These are phyloP conservation scores for Sciaenops ocellatus DNA, from an alignment of 2,797 vertebrate genomes.

Conservation along the genomic window DNA sequence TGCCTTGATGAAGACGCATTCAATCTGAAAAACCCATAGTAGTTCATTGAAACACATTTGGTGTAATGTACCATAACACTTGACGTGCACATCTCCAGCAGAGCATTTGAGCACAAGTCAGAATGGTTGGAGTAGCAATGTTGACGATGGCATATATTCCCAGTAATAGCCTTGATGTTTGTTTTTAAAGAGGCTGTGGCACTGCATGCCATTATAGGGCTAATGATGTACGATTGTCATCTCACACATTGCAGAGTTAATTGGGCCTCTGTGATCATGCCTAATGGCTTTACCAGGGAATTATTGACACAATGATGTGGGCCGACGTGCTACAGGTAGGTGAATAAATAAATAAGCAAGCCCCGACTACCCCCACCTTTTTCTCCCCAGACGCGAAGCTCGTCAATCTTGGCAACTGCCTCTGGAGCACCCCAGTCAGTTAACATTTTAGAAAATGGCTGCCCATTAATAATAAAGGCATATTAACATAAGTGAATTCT, in stretches of 20 bases:
- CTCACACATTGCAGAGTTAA: slow-evolving; percentile 82
- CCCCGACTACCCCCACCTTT: slow-evolving; percentile 57
- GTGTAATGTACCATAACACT: slow-evolving; percentile 76
- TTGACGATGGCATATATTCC: slow-evolving; percentile 74
- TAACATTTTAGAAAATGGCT: slow-evolving; percentile 89
- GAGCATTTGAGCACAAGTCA: slow-evolving; percentile 70
- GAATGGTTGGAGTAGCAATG: slow-evolving; percentile 61
- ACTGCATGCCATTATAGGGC: slow-evolving; percentile 79
- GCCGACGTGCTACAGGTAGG: slow-evolving; percentile 85
- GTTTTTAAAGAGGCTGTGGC: slow-evolving; percentile 82
- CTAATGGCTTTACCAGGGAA: slow-evolving; percentile 88
- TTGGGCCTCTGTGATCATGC: slow-evolving; percentile 83
- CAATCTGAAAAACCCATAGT: slow-evolving; percentile 59
- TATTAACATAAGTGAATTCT: slow-evolving; percentile 92
- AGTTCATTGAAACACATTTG: slow-evolving; percentile 70
- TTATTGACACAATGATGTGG: slow-evolving; percentile 87
- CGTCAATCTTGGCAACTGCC: slow-evolving; percentile 87
- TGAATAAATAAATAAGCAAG: slow-evolving; percentile 87
- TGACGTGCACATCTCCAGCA: slow-evolving; percentile 70
- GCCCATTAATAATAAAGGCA: slow-evolving; percentile 89
- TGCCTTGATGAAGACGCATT: slow-evolving; percentile 68
- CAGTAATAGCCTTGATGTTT: slow-evolving; percentile 80
- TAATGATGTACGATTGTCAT: slow-evolving; percentile 86
- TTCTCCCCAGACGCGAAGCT: slow-evolving; percentile 73
- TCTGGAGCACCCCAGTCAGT: slow-evolving; percentile 85